Evolutionary conservation across 2,113 vertebrate genomes (phyloP).

Genomic region (Corythoichthys intestinalis): DNA sequence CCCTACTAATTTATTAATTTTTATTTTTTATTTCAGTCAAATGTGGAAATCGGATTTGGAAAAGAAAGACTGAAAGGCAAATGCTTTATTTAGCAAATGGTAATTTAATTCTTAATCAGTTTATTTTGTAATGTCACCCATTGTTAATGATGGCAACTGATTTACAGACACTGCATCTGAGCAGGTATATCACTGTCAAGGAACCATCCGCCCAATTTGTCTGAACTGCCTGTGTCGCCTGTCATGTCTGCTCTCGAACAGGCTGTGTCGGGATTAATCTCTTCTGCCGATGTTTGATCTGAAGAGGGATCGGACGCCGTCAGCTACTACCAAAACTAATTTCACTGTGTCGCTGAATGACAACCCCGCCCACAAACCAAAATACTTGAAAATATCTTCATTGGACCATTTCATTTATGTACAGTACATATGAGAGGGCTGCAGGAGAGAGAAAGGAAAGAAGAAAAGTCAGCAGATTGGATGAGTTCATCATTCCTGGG

Average conservation of each 20-base stretch:
- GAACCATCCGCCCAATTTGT: constrained; percentile 28
- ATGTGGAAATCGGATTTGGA: background rate
- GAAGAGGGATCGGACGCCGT: constrained; percentile 44
- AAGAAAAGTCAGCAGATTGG: constrained; percentile 63
- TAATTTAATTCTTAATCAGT: background rate
- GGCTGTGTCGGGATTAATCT: constrained; percentile 61
- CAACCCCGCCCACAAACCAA: constrained; percentile 21
- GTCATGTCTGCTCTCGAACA: constrained; percentile 29
- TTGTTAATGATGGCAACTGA: constrained; percentile 7
- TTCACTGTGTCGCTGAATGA: constrained; percentile 52
- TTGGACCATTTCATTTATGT: constrained; percentile 68
- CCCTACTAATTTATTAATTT: too few relatives aligned
- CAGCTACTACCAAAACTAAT: constrained; percentile 59
- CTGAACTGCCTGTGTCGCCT: constrained; percentile 28
- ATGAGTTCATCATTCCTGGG: constrained; percentile 68
- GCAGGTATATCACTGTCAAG: constrained; percentile 31
- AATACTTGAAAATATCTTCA: constrained; percentile 63
- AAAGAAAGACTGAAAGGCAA: background rate
- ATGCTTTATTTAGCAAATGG: background rate
- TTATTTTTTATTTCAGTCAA: background rate
- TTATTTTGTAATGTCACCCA: constrained; percentile 1
- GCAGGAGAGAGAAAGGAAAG: constrained; percentile 44
- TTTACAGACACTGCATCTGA: constrained; percentile 35
- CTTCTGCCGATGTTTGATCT: constrained; percentile 43
- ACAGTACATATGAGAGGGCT: constrained; percentile 49